phyloP scores from a whole-genome alignment of 2,888 invertebrate genomes.

The Noctuana brunneofusca region DNA sequence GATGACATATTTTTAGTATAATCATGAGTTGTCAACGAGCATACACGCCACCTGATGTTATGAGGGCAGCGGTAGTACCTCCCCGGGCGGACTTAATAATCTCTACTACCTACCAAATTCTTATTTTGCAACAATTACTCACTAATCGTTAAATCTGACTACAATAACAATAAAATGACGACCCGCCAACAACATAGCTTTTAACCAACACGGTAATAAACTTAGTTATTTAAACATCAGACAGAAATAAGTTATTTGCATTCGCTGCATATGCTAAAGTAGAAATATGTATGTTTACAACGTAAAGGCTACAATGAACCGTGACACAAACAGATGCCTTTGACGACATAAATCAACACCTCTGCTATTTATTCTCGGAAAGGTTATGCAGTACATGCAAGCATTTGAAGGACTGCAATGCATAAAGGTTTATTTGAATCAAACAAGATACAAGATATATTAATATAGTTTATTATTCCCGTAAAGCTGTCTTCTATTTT shows the following conservation, averaged over 20 bases:
- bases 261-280: constrained; percentile 10
- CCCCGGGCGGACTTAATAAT: too few relatives aligned
- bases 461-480: too few relatives aligned
- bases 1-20: too few relatives aligned
- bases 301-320: constrained; percentile 24
- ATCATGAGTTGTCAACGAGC: too few relatives aligned
- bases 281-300: constrained; percentile 13
- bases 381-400: constrained; percentile 15
- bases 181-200: background rate
- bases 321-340: constrained; percentile 24
- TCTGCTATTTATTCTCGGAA: constrained; percentile 24
- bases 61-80: too few relatives aligned
- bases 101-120: too few relatives aligned
- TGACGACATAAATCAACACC: constrained; percentile 30
- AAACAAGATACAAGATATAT: too few relatives aligned
- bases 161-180: background rate
- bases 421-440: constrained; percentile 9
- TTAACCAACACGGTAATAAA: constrained; percentile 3
- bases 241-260: constrained; percentile 21
- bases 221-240: constrained; percentile 13
- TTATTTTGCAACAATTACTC: too few relatives aligned
- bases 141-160: too few relatives aligned
- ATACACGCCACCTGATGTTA: too few relatives aligned
- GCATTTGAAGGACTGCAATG: constrained; percentile 3
- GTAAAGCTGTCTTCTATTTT: too few relatives aligned